Evolutionary conservation across 37 sponge, comb jelly and placozoan genomes (phyloP).

Genomic region (Crambe crambe): DNA sequence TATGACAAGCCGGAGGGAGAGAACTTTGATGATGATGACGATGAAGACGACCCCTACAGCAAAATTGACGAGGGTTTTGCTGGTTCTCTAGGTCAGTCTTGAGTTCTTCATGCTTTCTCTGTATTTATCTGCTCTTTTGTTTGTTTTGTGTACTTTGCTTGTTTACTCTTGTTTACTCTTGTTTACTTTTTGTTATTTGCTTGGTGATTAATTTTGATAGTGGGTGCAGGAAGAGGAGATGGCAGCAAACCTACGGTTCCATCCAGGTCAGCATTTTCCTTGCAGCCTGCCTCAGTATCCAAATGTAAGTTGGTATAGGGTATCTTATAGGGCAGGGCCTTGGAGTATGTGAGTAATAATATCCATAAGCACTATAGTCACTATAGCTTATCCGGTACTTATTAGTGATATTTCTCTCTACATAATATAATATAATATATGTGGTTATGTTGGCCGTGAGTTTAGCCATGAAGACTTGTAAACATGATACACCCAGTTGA

Average conservation of each 20-base stretch:
- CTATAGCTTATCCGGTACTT: too few relatives aligned
- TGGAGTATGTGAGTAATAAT: too few relatives aligned
- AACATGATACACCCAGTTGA: too few relatives aligned
- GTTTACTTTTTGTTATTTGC: background rate
- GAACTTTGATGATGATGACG: constrained; percentile 2
- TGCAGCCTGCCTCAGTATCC: constrained; percentile 2
- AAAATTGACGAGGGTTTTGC: background rate
- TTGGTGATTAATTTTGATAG: background rate
- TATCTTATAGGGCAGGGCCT: too few relatives aligned
- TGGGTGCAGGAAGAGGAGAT: background rate
- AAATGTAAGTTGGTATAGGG: constrained; percentile 1
- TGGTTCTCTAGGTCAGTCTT: background rate
- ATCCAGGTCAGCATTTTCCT: constrained; percentile 18
- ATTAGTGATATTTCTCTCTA: too few relatives aligned
- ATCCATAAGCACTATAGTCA: too few relatives aligned
- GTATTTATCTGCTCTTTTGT: background rate
- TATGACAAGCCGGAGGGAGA: constrained; percentile 8
- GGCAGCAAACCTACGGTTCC: constrained; percentile 23
- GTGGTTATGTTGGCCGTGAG: too few relatives aligned
- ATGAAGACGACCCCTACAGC: constrained; percentile 23
- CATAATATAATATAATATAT: too few relatives aligned
- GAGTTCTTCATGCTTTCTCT: background rate
- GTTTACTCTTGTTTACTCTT: background rate
- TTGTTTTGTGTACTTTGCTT: background rate
- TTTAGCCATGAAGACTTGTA: too few relatives aligned